Base-by-base conservation (phyloP, 2,113 vertebrate genomes). In the Pollachius pollachius region DNA sequence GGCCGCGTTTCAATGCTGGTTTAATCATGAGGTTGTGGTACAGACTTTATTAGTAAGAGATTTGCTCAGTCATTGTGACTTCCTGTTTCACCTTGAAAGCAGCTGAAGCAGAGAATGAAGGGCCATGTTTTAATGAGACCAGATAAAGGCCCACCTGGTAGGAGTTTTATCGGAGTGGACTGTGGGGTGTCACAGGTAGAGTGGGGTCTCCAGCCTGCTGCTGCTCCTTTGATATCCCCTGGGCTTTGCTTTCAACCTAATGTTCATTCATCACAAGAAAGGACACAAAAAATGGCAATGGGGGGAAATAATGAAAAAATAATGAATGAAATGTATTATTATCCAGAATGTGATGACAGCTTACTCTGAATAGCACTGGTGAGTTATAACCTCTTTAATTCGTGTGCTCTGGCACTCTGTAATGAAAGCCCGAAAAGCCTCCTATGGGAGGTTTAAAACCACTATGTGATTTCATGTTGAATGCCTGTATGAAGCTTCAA, bases 81-180 rank as follows among this genome's bases (percentile, higher is more conserved):
- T 17, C n/a, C n/a, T 66, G 34, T 25, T 6, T 66, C 69, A 72
- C 66, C 70, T 72, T 77, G 66, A 64, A 41, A 65, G 37, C 37
- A 7, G 41, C 34, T 34, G 23, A 23, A 2, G 23, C 23, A 25
- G 68, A 27, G 23, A 66, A 52, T 73, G 68, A 69, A 57, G 8
- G 15, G 72, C 23, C 48, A 18, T 61, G 30, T 79, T 87, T 85
- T 77, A 82, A 82, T 82, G 78, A 79, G 79, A 59, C 6, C 5
- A 79, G 84, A 87, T 83, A 71, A 90, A 85, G 61, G 18, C 52
- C 25, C 25, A 67, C 72, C 71, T 70, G 57, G 81, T 73, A 85
- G 62, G 67, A 27, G 69, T 13, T 15, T 74, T 79, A 72, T 71
- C 48, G 15, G 37, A 79, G 37, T 73, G 56, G 64, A 78, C 72